These are phyloP conservation scores for Himalopsyche japonica DNA, from an alignment of 2,888 invertebrate species.

Conservation along the genomic window DNA sequence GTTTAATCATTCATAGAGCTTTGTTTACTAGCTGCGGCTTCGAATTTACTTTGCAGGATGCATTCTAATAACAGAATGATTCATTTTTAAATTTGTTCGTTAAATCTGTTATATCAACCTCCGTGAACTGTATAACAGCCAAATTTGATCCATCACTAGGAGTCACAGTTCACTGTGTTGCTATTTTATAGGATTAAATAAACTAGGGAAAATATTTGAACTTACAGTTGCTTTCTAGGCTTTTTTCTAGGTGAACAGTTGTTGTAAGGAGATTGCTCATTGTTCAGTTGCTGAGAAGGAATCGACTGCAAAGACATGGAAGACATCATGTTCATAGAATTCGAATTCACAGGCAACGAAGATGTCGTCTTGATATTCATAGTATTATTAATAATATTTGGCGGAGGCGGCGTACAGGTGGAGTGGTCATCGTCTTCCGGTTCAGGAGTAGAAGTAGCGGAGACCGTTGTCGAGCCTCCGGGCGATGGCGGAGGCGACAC, in stretches of 20 bases:
- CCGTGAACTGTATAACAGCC: too few relatives aligned
- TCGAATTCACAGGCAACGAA: not conserved
- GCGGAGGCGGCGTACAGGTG: constrained; percentile 46
- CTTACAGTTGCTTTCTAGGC: constrained; percentile 85
- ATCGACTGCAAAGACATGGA: not conserved
- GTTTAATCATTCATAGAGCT: too few relatives aligned
- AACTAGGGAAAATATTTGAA: not conserved
- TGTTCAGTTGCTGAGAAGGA: not conserved
- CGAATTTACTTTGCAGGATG: too few relatives aligned
- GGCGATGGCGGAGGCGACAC: constrained; percentile 45
- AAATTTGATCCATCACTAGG: too few relatives aligned
- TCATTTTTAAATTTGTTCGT: too few relatives aligned
- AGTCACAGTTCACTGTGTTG: too few relatives aligned
- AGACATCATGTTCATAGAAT: not conserved
- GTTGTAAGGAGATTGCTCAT: constrained; percentile 42
- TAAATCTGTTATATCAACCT: too few relatives aligned
- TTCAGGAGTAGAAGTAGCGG: constrained; percentile 82
- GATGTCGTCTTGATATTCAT: not conserved
- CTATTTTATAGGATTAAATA: too few relatives aligned
- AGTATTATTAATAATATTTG: not conserved
- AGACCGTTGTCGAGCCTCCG: constrained; percentile 82
- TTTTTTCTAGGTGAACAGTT: constrained; percentile 81
- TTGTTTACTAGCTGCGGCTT: too few relatives aligned
- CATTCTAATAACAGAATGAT: too few relatives aligned
- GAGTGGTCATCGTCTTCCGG: constrained; percentile 60